Evolutionary conservation across 2,797 vertebrate genomes (phyloP).

Genomic region (Typhlichthys subterraneus): DNA sequence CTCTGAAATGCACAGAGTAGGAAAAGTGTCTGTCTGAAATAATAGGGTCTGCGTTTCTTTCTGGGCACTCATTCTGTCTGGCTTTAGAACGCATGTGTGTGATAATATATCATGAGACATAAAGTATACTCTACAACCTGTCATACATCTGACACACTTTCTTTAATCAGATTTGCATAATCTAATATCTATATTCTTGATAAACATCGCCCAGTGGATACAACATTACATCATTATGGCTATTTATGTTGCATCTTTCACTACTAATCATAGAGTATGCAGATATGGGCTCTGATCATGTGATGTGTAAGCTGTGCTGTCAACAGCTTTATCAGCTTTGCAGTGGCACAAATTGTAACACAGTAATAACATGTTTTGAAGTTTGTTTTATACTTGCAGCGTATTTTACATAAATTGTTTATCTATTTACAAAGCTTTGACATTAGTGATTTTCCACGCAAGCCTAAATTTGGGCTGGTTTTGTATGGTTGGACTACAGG

Average conservation of each 20-base stretch:
- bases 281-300: conserved; percentile 69
- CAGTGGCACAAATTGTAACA: conserved; percentile 71
- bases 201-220: conserved; percentile 43
- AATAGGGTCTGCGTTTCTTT: conserved; percentile 62
- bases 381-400: conserved; percentile 77
- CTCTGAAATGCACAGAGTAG: conserved; percentile 65
- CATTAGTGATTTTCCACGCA: conserved; percentile 79
- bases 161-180: conserved; percentile 50
- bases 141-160: conserved; percentile 26
- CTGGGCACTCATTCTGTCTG: conserved; percentile 62
- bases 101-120: conserved; percentile 50
- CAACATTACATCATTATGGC: conserved; percentile 35
- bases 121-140: conserved; percentile 26
- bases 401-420: conserved; percentile 78
- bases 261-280: conserved; percentile 62
- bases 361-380: conserved; percentile 74
- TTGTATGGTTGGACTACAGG: conserved; percentile 53
- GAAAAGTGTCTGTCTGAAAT: conserved; percentile 70
- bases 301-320: conserved; percentile 74
- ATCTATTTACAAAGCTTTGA: conserved; percentile 82
- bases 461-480: conserved; percentile 62
- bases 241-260: conserved; percentile 44
- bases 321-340: conserved; percentile 74
- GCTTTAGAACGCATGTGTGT: conserved; percentile 63
- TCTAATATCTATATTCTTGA: conserved; percentile 58